Evolutionary conservation across 2,113 vertebrate species (phyloP).

Genomic region (Rhinopithecus roxellana): DNA sequence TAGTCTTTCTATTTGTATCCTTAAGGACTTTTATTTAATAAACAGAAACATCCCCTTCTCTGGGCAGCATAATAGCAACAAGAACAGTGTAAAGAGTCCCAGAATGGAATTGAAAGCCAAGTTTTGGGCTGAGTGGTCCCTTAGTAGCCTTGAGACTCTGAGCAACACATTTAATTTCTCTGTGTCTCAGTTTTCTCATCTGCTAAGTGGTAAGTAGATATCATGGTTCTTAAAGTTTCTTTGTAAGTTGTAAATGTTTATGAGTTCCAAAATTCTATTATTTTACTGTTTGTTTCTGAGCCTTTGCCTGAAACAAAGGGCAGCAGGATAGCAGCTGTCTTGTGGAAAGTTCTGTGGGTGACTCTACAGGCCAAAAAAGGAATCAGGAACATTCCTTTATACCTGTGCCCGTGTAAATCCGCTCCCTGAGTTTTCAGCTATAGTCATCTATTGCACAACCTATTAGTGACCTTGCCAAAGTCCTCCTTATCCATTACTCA

Average conservation of each 20-base stretch:
- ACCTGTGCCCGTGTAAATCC: neutral
- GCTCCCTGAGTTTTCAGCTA: neutral
- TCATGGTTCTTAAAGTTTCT: neutral
- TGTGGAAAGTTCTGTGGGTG: neutral
- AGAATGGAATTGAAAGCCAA: fast-evolving
- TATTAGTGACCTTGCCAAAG: neutral
- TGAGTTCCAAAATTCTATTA: neutral
- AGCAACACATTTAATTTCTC: neutral
- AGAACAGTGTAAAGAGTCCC: neutral
- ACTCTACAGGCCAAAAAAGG: neutral
- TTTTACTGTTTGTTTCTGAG: neutral
- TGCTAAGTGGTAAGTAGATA: neutral
- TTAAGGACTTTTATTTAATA: neutral
- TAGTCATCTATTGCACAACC: neutral
- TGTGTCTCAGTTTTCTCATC: neutral
- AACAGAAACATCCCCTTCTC: neutral
- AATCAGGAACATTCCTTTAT: neutral
- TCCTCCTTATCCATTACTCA: neutral
- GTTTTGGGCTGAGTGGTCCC: no score
- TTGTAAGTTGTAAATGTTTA: neutral
- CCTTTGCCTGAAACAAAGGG: neutral
- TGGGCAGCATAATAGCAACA: neutral
- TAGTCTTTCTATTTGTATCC: neutral
- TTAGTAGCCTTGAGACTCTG: neutral
- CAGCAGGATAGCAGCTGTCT: neutral